These are phyloP conservation scores for Coregonus sp. DNA, from an alignment of 2,797 vertebrate species.

Conservation along the genomic window DNA sequence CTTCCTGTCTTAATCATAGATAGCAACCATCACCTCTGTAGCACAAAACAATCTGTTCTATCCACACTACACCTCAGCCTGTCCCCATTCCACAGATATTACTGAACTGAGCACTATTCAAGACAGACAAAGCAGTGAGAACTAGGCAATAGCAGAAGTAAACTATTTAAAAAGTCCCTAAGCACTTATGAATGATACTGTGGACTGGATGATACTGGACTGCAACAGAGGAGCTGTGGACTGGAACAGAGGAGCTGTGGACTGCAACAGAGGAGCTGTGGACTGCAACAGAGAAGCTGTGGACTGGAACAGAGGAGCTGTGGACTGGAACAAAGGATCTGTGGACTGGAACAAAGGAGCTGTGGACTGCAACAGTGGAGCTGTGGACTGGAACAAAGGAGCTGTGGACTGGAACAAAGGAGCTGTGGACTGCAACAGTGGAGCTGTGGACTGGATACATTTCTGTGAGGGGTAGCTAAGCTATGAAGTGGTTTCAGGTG, in stretches of 20 bases:
- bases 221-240: too few relatives aligned
- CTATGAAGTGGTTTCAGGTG: neutral
- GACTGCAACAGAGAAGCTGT: too few relatives aligned
- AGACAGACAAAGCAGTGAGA: neutral
- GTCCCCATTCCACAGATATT: neutral
- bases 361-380: too few relatives aligned
- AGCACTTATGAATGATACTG: neutral
- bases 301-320: too few relatives aligned
- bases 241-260: too few relatives aligned
- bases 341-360: too few relatives aligned
- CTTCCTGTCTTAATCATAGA: constrained; percentile 4
- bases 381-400: too few relatives aligned
- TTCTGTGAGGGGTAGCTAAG: neutral
- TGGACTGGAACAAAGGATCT: too few relatives aligned
- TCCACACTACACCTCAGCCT: neutral
- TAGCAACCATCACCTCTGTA: neutral
- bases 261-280: too few relatives aligned
- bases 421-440: too few relatives aligned
- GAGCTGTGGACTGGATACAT: neutral
- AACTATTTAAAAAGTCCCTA: neutral
- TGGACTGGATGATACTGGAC: too few relatives aligned
- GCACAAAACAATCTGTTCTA: neutral
- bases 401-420: too few relatives aligned
- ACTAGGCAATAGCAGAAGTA: neutral
- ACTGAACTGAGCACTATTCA: neutral